These are phyloP conservation scores for Stomatorhinus walkeri DNA, from an alignment of 2,797 vertebrate genomes.

Conservation along the genomic window DNA sequence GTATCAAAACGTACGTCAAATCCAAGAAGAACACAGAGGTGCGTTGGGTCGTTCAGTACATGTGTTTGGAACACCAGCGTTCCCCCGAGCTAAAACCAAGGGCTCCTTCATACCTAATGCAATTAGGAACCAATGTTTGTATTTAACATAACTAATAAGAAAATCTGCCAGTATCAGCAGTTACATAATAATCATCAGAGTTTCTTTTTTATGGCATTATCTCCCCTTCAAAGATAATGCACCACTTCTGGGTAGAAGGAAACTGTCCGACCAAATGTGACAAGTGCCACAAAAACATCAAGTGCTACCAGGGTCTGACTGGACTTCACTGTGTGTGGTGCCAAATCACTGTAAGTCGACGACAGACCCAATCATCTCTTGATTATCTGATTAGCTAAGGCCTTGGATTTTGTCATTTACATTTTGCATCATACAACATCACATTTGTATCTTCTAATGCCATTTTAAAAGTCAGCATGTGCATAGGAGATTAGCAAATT, in stretches of 20 bases:
- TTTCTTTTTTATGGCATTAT: conserved; percentile 25
- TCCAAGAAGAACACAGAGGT: conserved; percentile 90
- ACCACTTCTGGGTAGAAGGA: conserved; percentile 91
- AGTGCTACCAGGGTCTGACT: conserved; percentile 90
- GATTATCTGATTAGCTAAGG: conserved; percentile 50
- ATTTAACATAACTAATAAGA: conserved; percentile 49
- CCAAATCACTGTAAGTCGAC: conserved; percentile 83
- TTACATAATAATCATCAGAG: neutral
- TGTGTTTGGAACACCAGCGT: conserved; percentile 46
- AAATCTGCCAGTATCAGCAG: conserved; percentile 39
- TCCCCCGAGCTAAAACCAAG: conserved; percentile 41
- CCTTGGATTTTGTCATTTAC: conserved; percentile 44
- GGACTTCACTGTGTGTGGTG: conserved; percentile 94
- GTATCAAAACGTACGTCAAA: conserved; percentile 91
- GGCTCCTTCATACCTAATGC: conserved; percentile 42
- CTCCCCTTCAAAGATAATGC: conserved; percentile 71
- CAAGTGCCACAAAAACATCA: conserved; percentile 92
- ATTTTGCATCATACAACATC: conserved; percentile 44
- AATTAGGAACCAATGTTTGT: conserved; percentile 47
- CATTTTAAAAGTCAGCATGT: conserved; percentile 3
- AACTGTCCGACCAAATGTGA: conserved; percentile 91
- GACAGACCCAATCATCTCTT: conserved; percentile 42
- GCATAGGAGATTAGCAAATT: neutral
- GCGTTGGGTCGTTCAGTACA: conserved; percentile 55
- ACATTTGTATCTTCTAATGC: conserved; percentile 22